Percentiles rank a stretch among this genome's conserved stretches.
Conservation (phyloP, 2,888 invertebrate species). For the Mythimna albipuncta region DNA sequence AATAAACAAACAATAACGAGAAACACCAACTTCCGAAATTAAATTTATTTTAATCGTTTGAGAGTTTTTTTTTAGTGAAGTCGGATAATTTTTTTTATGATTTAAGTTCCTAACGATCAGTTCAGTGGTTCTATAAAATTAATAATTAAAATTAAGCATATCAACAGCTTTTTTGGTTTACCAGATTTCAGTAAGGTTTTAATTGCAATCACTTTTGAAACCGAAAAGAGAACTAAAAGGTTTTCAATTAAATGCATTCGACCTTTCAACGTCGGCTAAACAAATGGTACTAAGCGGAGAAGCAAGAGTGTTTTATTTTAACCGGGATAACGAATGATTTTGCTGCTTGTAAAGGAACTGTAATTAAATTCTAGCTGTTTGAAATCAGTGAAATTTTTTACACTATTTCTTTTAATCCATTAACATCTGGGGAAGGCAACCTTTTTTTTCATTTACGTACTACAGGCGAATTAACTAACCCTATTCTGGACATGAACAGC, state of each 20-base stretch:
- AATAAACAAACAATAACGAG: too few relatives aligned
- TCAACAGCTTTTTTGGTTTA: constrained; percentile 24
- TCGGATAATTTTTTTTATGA: too few relatives aligned
- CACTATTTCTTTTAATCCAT: neutral
- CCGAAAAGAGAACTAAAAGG: constrained; percentile 64
- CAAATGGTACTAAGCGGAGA: constrained; percentile 67
- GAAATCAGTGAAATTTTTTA: neutral
- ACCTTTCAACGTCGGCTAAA: constrained; percentile 64
- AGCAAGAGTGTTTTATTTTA: constrained; percentile 62
- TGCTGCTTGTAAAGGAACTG: constrained; percentile 34
- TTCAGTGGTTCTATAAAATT: too few relatives aligned
- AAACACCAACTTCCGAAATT: too few relatives aligned
- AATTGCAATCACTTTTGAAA: constrained; percentile 70
- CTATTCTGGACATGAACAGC: too few relatives aligned
- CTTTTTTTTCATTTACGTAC: neutral
- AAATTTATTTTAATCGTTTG: too few relatives aligned
- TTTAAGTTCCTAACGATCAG: too few relatives aligned
- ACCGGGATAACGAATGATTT: constrained; percentile 58
- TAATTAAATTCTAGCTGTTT: constrained; percentile 47
- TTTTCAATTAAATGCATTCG: constrained; percentile 74
- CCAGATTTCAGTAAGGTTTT: constrained; percentile 42
- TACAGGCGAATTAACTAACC: neutral
- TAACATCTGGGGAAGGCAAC: neutral
- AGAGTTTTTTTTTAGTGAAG: too few relatives aligned
- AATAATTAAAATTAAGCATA: neutral